A percentile compares a stretch with the other conserved stretches of the same genome.
These are phyloP conservation scores for Mesocentrotus franciscanus DNA, from an alignment of 53 echinoderm and acorn worm species.

Conservation along the genomic window DNA sequence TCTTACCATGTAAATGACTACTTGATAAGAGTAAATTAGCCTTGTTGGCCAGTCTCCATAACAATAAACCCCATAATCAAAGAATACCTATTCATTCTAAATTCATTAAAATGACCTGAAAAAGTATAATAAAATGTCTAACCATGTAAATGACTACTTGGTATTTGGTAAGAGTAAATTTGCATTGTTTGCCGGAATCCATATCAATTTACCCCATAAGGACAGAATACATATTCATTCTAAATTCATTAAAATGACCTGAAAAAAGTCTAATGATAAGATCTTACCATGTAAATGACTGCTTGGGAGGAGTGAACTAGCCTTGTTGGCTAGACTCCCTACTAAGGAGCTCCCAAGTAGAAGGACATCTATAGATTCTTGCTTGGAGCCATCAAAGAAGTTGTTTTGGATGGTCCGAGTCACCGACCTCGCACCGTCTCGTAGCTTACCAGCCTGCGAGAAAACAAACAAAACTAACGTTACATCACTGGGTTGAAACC, in stretches of 20 bases:
- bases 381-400: conserved; percentile 99
- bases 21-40: conserved; percentile 86
- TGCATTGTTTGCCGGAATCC: conserved; percentile 81
- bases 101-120: background rate
- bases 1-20: conserved; percentile 89
- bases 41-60: conserved; percentile 85
- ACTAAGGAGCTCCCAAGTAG: conserved; percentile 85
- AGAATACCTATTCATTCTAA: conserved; percentile 84
- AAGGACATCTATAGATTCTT: conserved; percentile 93
- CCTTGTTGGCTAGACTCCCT: conserved; percentile 89
- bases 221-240: conserved; percentile 88
- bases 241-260: background rate
- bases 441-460: conserved; percentile 83
- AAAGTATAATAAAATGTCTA: conserved; percentile 5
- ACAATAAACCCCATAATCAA: conserved; percentile 66
- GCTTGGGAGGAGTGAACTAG: conserved; percentile 86
- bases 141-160: conserved; percentile 50
- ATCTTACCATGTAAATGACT: conserved; percentile 89
- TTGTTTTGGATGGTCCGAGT: conserved; percentile 95
- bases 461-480: background rate
- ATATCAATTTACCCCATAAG: conserved; percentile 48
- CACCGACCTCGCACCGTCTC: conserved; percentile 94
- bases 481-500: no score
- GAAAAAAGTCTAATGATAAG: background rate
- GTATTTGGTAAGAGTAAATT: background rate